phyloP scores from a whole-genome alignment of 2,113 vertebrate species.

The Megaceryle maxima region DNA sequence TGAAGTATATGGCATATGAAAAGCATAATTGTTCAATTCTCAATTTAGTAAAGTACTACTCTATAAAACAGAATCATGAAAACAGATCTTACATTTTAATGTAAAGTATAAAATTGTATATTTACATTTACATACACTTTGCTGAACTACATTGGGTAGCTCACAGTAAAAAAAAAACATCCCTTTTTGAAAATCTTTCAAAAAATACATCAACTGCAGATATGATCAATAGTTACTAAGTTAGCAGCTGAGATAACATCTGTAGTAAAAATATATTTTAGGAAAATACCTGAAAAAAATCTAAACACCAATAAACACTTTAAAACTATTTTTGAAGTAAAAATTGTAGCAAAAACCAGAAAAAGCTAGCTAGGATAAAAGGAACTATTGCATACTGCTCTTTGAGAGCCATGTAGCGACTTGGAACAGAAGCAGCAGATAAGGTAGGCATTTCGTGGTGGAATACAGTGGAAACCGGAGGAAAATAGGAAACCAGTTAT shows the following conservation, averaged over 20 bases:
- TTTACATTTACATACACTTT: constrained; percentile 56
- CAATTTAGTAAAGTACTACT: constrained; percentile 44
- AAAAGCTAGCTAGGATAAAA: constrained; percentile 29
- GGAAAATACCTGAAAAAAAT: constrained; percentile 75
- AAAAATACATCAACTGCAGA: constrained; percentile 66
- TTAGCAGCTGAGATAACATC: constrained; percentile 73
- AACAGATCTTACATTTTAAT: constrained; percentile 58
- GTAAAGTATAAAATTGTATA: constrained; percentile 57
- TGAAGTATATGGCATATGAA: background rate
- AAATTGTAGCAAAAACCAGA: constrained; percentile 47
- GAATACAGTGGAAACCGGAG: background rate
- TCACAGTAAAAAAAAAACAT: constrained; percentile 47
- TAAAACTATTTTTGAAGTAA: constrained; percentile 69
- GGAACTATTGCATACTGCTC: constrained; percentile 60
- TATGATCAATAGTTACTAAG: constrained; percentile 58
- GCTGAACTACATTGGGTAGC: constrained; percentile 43
- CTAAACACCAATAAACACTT: constrained; percentile 71
- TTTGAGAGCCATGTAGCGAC: constrained; percentile 48
- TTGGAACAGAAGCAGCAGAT: constrained; percentile 29
- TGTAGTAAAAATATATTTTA: constrained; percentile 79
- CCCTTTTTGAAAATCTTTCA: constrained; percentile 49
- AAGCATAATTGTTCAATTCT: background rate
- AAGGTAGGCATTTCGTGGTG: background rate
- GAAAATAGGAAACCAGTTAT: constrained; percentile 11
- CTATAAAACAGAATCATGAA: constrained; percentile 49